Conservation (phyloP, 2,113 vertebrate genomes). For the Poecile atricapillus region DNA sequence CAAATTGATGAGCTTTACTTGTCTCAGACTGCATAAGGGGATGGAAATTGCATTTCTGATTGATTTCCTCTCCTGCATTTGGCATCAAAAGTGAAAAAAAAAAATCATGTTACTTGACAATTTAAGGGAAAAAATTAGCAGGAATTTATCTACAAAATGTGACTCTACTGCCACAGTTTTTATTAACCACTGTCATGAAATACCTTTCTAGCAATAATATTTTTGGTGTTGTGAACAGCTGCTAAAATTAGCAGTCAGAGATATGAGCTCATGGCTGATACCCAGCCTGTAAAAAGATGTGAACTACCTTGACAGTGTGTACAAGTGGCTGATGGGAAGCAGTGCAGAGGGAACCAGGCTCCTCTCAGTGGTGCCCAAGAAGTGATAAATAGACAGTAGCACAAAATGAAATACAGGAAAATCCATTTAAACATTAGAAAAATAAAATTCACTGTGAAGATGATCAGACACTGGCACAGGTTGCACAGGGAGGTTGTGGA, state of each 20-base stretch:
- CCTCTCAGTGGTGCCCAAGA: neutral
- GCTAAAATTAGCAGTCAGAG: neutral
- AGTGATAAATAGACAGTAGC: neutral
- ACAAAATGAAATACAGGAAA: neutral
- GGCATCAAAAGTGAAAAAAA: neutral
- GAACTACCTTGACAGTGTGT: neutral
- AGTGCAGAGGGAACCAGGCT: neutral
- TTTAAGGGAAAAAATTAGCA: neutral
- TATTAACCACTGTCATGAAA: neutral
- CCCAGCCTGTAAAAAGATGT: neutral
- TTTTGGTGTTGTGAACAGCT: neutral
- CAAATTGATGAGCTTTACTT: neutral
- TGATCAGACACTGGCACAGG: neutral
- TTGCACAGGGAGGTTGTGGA: neutral
- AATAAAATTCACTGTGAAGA: neutral
- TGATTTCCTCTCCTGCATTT: neutral
- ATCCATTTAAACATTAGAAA: neutral
- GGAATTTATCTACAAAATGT: neutral
- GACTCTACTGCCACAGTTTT: neutral
- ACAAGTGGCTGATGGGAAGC: neutral
- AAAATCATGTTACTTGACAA: neutral
- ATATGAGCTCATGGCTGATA: neutral
- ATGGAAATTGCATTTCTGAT: neutral
- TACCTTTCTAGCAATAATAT: conserved; percentile 27
- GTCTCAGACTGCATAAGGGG: neutral